Evolutionary conservation across 2,888 invertebrate species (phyloP).

Genomic region (Xestia c-nigrum): DNA sequence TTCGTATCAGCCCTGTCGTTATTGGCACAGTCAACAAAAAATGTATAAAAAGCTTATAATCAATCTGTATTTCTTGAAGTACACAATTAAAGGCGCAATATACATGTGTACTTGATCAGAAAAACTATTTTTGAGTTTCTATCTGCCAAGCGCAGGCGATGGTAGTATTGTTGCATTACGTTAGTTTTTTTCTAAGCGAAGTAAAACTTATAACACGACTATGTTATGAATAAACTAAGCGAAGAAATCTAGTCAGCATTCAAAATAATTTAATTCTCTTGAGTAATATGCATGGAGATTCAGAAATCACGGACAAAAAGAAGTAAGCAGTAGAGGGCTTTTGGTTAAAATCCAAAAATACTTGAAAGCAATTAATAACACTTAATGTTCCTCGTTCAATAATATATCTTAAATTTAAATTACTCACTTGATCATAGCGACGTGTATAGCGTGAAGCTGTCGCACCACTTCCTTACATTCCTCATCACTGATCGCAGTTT

Average conservation of each 20-base stretch:
- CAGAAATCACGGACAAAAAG: neutral
- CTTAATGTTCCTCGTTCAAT: neutral
- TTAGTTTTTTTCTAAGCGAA: neutral
- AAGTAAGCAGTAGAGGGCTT: neutral
- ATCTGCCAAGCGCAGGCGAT: neutral
- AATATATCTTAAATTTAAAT: neutral
- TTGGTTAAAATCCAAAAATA: neutral
- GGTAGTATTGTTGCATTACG: neutral
- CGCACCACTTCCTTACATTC: conserved; percentile 69
- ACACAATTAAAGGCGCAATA: too few relatives aligned
- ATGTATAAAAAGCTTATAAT: neutral
- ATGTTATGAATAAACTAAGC: neutral
- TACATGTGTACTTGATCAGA: neutral
- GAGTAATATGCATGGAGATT: neutral
- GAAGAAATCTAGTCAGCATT: neutral
- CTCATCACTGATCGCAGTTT: conserved; percentile 63
- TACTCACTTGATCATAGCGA: conserved; percentile 81
- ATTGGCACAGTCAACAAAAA: neutral
- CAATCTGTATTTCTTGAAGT: neutral
- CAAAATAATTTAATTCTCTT: neutral
- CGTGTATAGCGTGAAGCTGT: conserved; percentile 78
- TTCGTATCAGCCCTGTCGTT: neutral
- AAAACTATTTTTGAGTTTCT: neutral
- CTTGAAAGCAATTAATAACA: neutral
- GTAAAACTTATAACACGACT: neutral